Evolutionary conservation across 1,140 invertebrate genomes (phyloP).

Genomic region (Papilio helenus): DNA sequence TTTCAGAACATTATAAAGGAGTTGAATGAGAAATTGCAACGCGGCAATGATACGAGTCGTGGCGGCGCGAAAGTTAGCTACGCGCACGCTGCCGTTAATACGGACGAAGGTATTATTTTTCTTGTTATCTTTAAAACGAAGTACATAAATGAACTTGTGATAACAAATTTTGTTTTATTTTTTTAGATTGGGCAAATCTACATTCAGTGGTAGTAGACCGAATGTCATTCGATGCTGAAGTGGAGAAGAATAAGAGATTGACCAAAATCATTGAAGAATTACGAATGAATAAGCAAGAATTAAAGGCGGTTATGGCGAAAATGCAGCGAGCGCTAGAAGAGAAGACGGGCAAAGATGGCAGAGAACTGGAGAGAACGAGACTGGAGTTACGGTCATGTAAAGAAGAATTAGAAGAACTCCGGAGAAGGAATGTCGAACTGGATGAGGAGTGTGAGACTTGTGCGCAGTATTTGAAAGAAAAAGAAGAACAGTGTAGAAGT

Average conservation of each 20-base stretch:
- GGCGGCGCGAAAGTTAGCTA: slow-evolving; percentile 44
- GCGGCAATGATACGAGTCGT: slow-evolving; percentile 44
- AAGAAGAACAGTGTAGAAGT: slow-evolving; percentile 60
- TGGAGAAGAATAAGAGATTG: slow-evolving; percentile 74
- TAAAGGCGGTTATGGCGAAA: slow-evolving; percentile 62
- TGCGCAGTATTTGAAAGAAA: slow-evolving; percentile 63
- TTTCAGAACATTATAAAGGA: slow-evolving; percentile 59
- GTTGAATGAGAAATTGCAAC: slow-evolving; percentile 55
- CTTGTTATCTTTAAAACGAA: neutral
- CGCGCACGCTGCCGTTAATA: slow-evolving; percentile 62
- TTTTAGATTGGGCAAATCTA: slow-evolving; percentile 73
- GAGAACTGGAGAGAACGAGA: slow-evolving; percentile 57
- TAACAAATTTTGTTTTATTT: neutral
- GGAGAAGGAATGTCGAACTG: slow-evolving; percentile 57
- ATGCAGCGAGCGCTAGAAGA: slow-evolving; percentile 69
- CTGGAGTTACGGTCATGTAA: slow-evolving; percentile 51
- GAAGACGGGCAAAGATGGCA: slow-evolving; percentile 48
- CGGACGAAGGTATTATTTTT: slow-evolving; percentile 67
- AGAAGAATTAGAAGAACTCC: slow-evolving; percentile 55
- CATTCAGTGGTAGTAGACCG: slow-evolving; percentile 75
- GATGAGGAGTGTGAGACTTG: slow-evolving; percentile 74
- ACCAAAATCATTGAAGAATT: slow-evolving; percentile 68
- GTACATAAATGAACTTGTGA: neutral
- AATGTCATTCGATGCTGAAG: slow-evolving; percentile 75
- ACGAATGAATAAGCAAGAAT: slow-evolving; percentile 67